phyloP scores from a whole-genome alignment of 2,113 vertebrate species.

The Lophochroa leadbeateri region DNA sequence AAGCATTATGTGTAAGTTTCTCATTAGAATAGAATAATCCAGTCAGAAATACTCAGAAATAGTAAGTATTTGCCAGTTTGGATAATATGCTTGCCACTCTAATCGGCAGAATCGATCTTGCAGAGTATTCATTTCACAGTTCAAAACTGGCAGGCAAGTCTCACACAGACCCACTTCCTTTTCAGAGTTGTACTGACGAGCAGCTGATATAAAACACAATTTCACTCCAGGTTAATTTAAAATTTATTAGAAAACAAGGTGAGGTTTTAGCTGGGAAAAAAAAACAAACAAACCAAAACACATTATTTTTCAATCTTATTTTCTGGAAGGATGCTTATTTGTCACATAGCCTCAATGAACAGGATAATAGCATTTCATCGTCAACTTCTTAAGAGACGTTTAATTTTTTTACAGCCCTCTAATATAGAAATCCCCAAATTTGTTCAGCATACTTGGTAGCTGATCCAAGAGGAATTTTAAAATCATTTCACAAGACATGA shows the following conservation, averaged over 20 bases:
- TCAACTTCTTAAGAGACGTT: background rate
- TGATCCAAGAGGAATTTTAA: background rate
- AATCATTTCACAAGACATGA: background rate
- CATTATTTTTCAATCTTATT: slow-evolving; percentile 32
- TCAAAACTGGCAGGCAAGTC: background rate
- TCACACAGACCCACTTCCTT: background rate
- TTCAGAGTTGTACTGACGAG: background rate
- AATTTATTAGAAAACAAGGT: slow-evolving; percentile 30
- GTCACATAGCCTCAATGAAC: slow-evolving; percentile 21
- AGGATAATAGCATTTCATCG: background rate
- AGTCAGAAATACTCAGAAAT: background rate
- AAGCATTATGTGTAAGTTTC: background rate
- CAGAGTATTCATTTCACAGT: slow-evolving; percentile 24
- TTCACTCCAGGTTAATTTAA: slow-evolving; percentile 39
- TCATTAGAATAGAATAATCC: background rate
- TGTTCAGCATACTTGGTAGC: background rate
- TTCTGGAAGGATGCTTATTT: slow-evolving; percentile 15
- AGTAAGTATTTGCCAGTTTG: slow-evolving; percentile 33
- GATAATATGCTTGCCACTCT: background rate
- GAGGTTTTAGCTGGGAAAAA: background rate
- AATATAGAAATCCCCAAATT: background rate
- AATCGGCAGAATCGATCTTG: slow-evolving; percentile 31
- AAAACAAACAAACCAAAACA: background rate
- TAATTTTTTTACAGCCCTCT: background rate
- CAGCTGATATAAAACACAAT: slow-evolving; percentile 23